Base-by-base conservation (phyloP, 2,797 vertebrate species). In the Sebastes nivosus region DNA sequence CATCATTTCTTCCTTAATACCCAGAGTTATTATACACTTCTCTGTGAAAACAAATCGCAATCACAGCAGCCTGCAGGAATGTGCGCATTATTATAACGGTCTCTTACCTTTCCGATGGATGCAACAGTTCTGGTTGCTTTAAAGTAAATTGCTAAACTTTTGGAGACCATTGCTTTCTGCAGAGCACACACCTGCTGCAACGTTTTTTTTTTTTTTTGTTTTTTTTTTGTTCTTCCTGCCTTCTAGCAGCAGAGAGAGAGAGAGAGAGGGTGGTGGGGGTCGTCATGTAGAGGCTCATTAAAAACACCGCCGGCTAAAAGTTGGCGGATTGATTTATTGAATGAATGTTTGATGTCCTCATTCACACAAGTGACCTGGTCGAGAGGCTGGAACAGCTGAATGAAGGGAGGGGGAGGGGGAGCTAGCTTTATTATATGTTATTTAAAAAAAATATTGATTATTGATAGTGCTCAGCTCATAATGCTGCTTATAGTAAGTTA, bases 171-270 rank as follows among this genome's bases (percentile, higher is more conserved):
- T 64, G 71, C 22, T 81, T 79, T 87, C 27, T 67, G 76, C 38
- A 32, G 50, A 38, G 36, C 67, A 87, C 94, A 95, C 95, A 95
- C 95, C 95, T 95, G 95, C 93, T 89, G 90, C 79, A 84, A 30
- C 36, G 25, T 4, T 12, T 58, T 34, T 34, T 14, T 3, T 63
- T 34, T n/a, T 58, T 16, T 36, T n/a, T 0, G 4, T 7, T 34
- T 12, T 20, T 13, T 69, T 59, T 59, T 30, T 18, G 5, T 18
- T 58, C 58, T 25, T 59, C 58, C 34, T 72, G 77, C 74, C 75
- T 64, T 55, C 3, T 59, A 74, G 54, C 61, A 61, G 77, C 60
- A 63, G 74, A 42, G 38, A 16, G 14, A 36, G 34, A 34, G 10
- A 11, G 34, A 34, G 34, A 34, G 34, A 3, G 32, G 36, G 0